A percentile compares a stretch with the other conserved stretches of the same genome.
These are phyloP conservation scores for Nemotelus nigrinus DNA, from an alignment of 2,888 invertebrate genomes.

Conservation along the genomic window DNA sequence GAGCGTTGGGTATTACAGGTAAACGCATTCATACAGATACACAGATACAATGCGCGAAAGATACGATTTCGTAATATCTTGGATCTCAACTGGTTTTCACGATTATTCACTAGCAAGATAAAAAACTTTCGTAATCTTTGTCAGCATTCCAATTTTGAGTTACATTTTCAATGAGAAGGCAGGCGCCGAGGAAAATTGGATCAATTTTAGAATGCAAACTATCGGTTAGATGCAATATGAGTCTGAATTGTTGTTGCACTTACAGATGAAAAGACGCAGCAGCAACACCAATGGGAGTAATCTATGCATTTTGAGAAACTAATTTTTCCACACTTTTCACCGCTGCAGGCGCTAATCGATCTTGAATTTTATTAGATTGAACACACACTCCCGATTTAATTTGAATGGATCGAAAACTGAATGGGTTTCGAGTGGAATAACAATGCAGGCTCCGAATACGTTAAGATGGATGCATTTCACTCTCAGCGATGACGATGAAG, in stretches of 20 bases:
- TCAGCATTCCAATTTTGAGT: not conserved
- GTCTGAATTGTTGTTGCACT: not conserved
- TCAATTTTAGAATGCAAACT: too few relatives aligned
- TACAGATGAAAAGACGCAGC: constrained; percentile 23
- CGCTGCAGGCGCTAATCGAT: too few relatives aligned
- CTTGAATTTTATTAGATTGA: too few relatives aligned
- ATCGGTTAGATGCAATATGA: too few relatives aligned
- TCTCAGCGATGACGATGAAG: not conserved
- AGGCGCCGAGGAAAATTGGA: too few relatives aligned
- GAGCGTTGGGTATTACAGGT: not conserved
- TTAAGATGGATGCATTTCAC: too few relatives aligned
- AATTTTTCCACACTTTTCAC: too few relatives aligned
- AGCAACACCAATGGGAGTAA: not conserved
- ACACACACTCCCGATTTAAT: too few relatives aligned
- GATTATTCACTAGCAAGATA: not conserved
- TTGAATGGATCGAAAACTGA: not conserved
- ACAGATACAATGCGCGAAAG: not conserved
- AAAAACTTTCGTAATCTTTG: constrained; percentile 12
- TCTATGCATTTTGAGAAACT: too few relatives aligned
- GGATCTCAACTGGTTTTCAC: constrained; percentile 26
- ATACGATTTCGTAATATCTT: constrained; percentile 16
- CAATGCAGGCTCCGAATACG: too few relatives aligned
- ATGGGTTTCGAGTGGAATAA: not conserved
- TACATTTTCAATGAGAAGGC: not conserved
- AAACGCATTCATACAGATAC: not conserved